Evolutionary conservation across 2,113 vertebrate genomes (phyloP), one percentile per base, ranked within the genome.

Genomic region (Hyaena hyaena): DNA sequence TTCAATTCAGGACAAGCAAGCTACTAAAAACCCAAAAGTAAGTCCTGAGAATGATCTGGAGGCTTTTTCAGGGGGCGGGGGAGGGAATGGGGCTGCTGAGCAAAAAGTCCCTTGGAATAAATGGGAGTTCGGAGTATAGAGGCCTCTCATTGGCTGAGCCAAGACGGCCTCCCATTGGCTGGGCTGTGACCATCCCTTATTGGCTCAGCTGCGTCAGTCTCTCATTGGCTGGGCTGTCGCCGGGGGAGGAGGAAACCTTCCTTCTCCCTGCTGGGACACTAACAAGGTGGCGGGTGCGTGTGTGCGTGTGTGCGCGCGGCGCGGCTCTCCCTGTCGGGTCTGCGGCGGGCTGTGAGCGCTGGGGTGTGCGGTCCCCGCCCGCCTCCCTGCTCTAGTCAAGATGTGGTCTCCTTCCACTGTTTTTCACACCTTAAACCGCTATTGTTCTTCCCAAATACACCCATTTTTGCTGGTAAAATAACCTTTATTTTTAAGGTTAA

Each of bases 241-340:
- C 26, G 15, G 73, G 73, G 73, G 0, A 48, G 43, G 73, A 76
- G 73, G 43, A 76, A 48, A 48, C 43, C 73, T 48, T 48, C 73
- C 24, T 9, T 45, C 4, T 0, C 4, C 24, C 6, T 4, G 39
- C 24, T 16, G 24, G 73, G 24, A 28, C 0, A 3, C 24, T 16
- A 28, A 15, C 11, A 35, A 1, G 58, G 2, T 39, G 39, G 39
- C 39, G 39, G 3, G 39, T 3, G 39, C 39, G 39, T 39, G 39
- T 39, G 39, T 39, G 39, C 1, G 73, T 8, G 5, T 14, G 11
- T 6, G 26, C 1, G 24, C 0, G 7, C 39, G 39, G 39, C 12
- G 24, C 6, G 10, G 3, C 23, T 7, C 24, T 43, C 8, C 39
- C 73, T 8, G 24, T 4, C 1, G 73, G 73, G 39, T 76, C 39